Evolutionary conservation across 2,797 vertebrate species (phyloP), one percentile per base, ranked within the genome.

Genomic region (Diceros bicornis): DNA sequence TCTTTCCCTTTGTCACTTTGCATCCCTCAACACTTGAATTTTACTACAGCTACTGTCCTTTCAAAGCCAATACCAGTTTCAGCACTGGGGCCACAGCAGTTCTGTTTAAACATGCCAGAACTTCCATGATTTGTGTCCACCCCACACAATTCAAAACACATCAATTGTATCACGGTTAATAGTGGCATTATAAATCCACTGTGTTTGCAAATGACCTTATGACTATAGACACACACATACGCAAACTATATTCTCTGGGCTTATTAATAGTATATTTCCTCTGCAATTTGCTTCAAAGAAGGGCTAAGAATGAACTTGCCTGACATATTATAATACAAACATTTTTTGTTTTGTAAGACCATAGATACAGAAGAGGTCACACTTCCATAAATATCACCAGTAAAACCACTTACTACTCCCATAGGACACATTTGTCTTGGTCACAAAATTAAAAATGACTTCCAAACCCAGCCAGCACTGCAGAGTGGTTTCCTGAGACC

Each of bases 251-350:
- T 99, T 99, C 99, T 97, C 98, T 99, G 99, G 99, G 99, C 98
- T 98, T 98, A 98, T 98, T 98, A 99, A 99, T 98, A 66, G 81
- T 98, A 98, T 16, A 17, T 99, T 99, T 99, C 99, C 99, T 99
- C 98, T 98, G 97, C 98, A 98, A 98, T 99, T 99, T 93, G 98
- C 99, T 99, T 99, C 98, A 99, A 99, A 99, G 99, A 98, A 99
- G 99, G 98, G 98, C 98, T 94, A 96, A 97, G 97, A 98, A 97
- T 97, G 96, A 98, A 98, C 95, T 98, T 98, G 98, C 97, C 97
- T 98, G 98, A 96, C 98, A 96, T 86, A 94, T 2, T 71, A 91
- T 85, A 97, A 98, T 96, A 98, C 94, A 98, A 98, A 96, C 68
- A 72, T 96, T 97, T 98, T 98, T 98, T 97, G 98, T 99, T 97